These are phyloP conservation scores for Chionoecetes opilio DNA, from an alignment of 1,140 invertebrate genomes.

Conservation along the genomic window DNA sequence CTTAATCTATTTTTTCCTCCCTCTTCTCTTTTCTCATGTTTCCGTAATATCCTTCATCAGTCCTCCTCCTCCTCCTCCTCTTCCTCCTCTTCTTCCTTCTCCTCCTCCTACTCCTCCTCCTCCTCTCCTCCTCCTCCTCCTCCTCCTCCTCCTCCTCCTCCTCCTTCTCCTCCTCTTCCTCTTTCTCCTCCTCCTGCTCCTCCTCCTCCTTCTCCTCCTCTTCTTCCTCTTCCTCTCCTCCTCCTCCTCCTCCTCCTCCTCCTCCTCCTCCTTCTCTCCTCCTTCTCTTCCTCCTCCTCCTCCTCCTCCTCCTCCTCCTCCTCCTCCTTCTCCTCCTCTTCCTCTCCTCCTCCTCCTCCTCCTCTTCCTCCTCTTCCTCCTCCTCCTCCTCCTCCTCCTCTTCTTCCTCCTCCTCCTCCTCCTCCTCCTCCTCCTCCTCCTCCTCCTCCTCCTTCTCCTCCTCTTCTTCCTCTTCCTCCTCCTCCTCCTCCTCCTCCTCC, in stretches of 20 bases:
- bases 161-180: background rate
- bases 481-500: background rate
- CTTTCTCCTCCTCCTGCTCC: background rate
- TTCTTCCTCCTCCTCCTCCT: background rate
- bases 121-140: too few species aligned
- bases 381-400: background rate
- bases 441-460: background rate
- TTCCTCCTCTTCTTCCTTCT: background rate
- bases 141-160: constrained; percentile 23
- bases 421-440: background rate
- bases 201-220: background rate
- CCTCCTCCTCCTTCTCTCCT: background rate
- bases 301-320: background rate
- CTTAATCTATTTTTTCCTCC: background rate
- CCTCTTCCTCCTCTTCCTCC: background rate
- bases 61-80: background rate
- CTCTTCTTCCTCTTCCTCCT: background rate
- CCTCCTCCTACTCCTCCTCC: background rate
- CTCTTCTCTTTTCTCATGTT: background rate
- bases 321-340: background rate
- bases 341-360: background rate
- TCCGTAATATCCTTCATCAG: background rate
- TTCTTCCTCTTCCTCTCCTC: background rate
- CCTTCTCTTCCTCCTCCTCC: background rate
- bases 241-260: background rate